These are phyloP conservation scores for Euproctis similis DNA, from an alignment of 2,888 invertebrate species.

Conservation along the genomic window DNA sequence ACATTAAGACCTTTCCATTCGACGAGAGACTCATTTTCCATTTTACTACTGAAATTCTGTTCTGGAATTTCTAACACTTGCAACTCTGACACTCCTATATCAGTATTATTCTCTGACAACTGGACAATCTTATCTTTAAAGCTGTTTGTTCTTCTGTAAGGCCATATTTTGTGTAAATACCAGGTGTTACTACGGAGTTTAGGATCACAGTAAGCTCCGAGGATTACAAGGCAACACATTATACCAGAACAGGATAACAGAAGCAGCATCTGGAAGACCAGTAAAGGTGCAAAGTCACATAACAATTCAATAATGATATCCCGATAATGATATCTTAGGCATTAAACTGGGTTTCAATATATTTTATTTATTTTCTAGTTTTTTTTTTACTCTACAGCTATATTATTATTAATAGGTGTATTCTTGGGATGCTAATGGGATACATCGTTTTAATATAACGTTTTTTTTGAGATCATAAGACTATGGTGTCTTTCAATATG, in stretches of 20 bases:
- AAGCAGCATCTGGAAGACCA: conserved; percentile 54
- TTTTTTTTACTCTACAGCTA: no score
- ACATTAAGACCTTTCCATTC: conserved; percentile 29
- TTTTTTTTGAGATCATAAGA: no score
- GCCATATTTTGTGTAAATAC: conserved; percentile 50
- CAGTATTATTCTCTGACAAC: conserved; percentile 24
- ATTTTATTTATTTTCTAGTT: no score
- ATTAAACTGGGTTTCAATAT: no score
- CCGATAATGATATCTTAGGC: no score
- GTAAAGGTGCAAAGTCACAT: no score
- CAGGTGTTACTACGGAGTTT: conserved; percentile 48
- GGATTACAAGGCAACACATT: conserved; percentile 53
- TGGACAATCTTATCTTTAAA: conserved; percentile 26
- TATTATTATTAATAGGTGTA: no score
- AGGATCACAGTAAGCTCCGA: conserved; percentile 64
- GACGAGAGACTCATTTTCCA: conserved; percentile 26
- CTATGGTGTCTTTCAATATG: no score
- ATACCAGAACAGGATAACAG: conserved; percentile 65
- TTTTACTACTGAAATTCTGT: conserved; percentile 27
- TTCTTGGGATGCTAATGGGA: no score
- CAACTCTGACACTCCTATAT: conserved; percentile 12
- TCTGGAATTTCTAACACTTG: conserved; percentile 13
- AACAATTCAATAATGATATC: no score
- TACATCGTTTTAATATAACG: no score
- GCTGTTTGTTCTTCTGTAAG: conserved; percentile 31